Base-by-base conservation (phyloP, 2,888 invertebrate species). In the Amiota mariae region DNA sequence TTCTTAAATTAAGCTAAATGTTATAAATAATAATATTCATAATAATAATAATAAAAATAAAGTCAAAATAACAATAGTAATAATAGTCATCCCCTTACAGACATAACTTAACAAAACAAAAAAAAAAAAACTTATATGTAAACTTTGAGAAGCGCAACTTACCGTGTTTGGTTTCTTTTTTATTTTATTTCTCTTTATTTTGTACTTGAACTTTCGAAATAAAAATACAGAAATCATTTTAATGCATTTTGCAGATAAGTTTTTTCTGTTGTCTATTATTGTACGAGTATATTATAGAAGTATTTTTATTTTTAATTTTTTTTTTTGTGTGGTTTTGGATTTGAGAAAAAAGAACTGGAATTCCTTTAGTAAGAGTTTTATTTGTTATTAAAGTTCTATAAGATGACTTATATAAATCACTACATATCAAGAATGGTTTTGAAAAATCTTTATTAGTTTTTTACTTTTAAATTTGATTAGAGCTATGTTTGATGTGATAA, bases 301-400 rank as follows among this genome's bases (percentile, higher is more conserved):
- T 15, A 48, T 66, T 8, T 9, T 8, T 49, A n/a, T 67, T n/a
- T 49, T 51, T 51, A 54, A 24, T 24, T 54, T 51, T 10, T 64
- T 48, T 46, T n/a, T n/a, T n/a, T n/a, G n/a, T n/a, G n/a, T 66
- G 48, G 46, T 36, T 46, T 18, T 46, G 48, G 12, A 20, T 12
- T 18, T n/a, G 20, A 81, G 80, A 80, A 75, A 84, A 85, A 84
- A 84, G 84, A 84, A 84, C 85, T 84, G 85, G 85, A 84, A 84
- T 81, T 81, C 79, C 85, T 84, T 84, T 84, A 82, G 82, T 84
- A 85, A 85, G 84, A 84, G 85, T 79, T 84, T 83, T 84, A 84
- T 84, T 84, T 85, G 84, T 68, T 68, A 81, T 82, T 79, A 80
- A 84, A 82, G 80, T 82, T 36, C 36, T 36, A 79, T 76, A 84